Base-by-base conservation (phyloP, 2,113 vertebrate genomes). In the Anolis carolinensis region DNA sequence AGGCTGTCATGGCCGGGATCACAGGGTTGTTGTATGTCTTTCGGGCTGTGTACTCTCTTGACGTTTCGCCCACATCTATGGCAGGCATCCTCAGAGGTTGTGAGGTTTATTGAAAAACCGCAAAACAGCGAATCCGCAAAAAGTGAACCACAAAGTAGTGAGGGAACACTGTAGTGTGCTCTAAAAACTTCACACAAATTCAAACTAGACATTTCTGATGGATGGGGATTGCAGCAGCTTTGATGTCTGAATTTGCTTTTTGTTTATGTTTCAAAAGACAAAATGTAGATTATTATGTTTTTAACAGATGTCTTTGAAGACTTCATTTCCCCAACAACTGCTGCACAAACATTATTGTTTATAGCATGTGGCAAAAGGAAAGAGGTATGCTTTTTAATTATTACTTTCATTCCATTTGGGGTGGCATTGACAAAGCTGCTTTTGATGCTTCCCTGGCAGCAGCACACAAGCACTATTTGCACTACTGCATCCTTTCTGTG, bases 331-430 rank as follows among this genome's bases (percentile, higher is more conserved):
- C 98, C 99, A 87, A 99, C 98, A 82, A 99, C 98, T 87, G 99
- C 99, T 90, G 99, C 99, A 84, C 99, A 99, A 94, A 99, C 98
- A 0, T 96, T 99, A 88, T 96, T 99, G 88, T 99, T 99, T 95
- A 99, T 98, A 83, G 98, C 98, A 1, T 99, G 98, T 95, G 99
- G 98, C 96, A 99, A 99, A 96, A 98, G 99, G 91, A 99, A 99
- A 98, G 98, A 99, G 97, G 99, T 98, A 91, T 92, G 96, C 82
- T 88, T 27, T 73, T 88, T 76, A 87, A 82, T 75, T 23, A 82
- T 72, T 89, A 75, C n/a, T 20, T 81, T 74, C 36, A 50, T 75
- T 75, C 14, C 23, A 18, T 79, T 30, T 23, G 27, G 75, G 48
- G 52, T 21, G 9, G 11, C 44, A 32, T n/a, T 82, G 81, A 52